Evolutionary conservation across 2,113 vertebrate species (phyloP).

Genomic region (Sapajus apella): DNA sequence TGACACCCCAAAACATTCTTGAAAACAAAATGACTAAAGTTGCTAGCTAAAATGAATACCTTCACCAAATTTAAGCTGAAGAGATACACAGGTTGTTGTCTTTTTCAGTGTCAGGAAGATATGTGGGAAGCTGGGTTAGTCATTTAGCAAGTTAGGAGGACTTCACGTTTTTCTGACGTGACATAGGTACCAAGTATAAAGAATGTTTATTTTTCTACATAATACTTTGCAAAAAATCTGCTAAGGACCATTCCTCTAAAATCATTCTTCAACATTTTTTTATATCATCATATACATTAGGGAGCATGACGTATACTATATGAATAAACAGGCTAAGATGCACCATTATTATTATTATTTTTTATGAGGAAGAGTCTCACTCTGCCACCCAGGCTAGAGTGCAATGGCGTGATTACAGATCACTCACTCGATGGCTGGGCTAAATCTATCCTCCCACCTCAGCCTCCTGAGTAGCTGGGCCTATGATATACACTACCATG

Average conservation of each 20-base stretch:
- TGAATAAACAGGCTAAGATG: neutral
- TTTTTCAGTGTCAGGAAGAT: neutral
- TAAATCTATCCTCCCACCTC: too few species aligned
- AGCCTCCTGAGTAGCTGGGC: too few species aligned
- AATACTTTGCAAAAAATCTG: neutral
- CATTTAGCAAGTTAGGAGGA: constrained; percentile 13
- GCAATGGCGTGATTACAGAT: too few species aligned
- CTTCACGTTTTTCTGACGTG: neutral
- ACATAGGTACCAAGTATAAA: neutral
- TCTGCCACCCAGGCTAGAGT: too few species aligned
- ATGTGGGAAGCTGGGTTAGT: neutral
- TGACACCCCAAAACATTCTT: neutral
- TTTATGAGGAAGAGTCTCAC: too few species aligned
- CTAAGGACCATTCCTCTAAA: neutral
- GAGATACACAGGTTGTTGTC: neutral
- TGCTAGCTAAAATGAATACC: neutral
- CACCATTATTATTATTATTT: too few species aligned
- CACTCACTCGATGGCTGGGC: too few species aligned
- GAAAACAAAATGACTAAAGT: constrained; percentile 16
- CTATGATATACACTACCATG: too few species aligned
- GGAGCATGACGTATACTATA: neutral
- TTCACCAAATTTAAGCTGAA: neutral
- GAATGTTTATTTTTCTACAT: neutral
- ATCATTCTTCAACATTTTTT: neutral
- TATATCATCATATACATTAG: neutral